Percentiles rank a stretch among this genome's conserved stretches.
Conservation (phyloP, 2,113 vertebrate species). For the Hemibagrus wyckioides region DNA sequence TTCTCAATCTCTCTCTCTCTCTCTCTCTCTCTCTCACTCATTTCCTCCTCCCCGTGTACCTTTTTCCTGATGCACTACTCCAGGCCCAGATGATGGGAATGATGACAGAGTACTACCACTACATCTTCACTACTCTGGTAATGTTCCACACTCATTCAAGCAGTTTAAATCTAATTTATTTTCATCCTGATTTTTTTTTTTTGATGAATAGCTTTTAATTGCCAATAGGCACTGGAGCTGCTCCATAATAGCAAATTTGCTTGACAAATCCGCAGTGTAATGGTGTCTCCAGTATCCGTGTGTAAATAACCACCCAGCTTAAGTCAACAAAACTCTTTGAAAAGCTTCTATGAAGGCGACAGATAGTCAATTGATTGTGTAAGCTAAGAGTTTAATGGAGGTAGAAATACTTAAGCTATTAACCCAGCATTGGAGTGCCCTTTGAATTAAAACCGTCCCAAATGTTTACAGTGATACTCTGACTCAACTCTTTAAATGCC, state of each 20-base stretch:
- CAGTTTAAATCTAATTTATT: slow-evolving; percentile 68
- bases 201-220: slow-evolving; percentile 58
- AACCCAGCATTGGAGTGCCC: slow-evolving; percentile 18
- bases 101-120: slow-evolving; percentile 99
- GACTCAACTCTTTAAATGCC: slow-evolving; percentile 24
- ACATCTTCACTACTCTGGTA: slow-evolving; percentile 99
- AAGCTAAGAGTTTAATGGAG: slow-evolving; percentile 29
- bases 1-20: neutral
- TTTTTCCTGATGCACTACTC: slow-evolving; percentile 27
- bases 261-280: slow-evolving; percentile 68
- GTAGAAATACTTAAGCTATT: slow-evolving; percentile 29
- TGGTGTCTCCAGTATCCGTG: slow-evolving; percentile 60
- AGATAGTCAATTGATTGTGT: slow-evolving; percentile 47
- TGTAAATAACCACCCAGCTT: slow-evolving; percentile 61
- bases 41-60: neutral
- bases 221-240: neutral
- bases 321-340: slow-evolving; percentile 63
- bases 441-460: slow-evolving; percentile 32
- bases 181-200: slow-evolving; percentile 61
- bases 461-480: slow-evolving; percentile 31
- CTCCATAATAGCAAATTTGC: slow-evolving; percentile 69
- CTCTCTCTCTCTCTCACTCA: neutral
- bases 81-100: slow-evolving; percentile 99
- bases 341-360: slow-evolving; percentile 47
- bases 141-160: slow-evolving; percentile 73